Conservation (phyloP, 2,113 vertebrate species). For the Corynorhinus townsendii region DNA sequence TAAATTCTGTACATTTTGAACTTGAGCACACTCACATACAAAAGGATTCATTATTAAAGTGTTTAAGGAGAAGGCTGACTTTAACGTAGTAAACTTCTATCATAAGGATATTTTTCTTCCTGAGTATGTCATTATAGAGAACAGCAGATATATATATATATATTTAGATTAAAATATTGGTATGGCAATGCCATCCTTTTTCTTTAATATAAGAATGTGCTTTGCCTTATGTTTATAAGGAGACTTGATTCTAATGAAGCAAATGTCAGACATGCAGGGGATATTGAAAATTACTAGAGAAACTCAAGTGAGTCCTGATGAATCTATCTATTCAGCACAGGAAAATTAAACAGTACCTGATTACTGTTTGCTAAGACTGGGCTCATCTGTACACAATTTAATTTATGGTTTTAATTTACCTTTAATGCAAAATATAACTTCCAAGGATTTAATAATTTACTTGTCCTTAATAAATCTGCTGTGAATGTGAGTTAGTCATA, state of each 20-base stretch:
- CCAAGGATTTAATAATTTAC: conserved; percentile 80
- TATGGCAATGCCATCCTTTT: conserved; percentile 70
- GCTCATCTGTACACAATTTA: conserved; percentile 81
- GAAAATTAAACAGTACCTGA: conserved; percentile 74
- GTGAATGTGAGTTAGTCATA: conserved; percentile 76
- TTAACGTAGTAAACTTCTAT: conserved; percentile 53
- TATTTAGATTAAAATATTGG: conserved; percentile 83
- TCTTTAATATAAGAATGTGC: conserved; percentile 83
- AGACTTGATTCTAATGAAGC: conserved; percentile 78
- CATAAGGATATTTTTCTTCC: conserved; percentile 73
- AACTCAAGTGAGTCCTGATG: conserved; percentile 53
- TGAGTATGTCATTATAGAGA: conserved; percentile 72
- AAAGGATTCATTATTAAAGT: conserved; percentile 18
- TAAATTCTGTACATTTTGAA: neutral
- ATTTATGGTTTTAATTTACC: conserved; percentile 89
- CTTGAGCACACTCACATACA: neutral
- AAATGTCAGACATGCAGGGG: conserved; percentile 74
- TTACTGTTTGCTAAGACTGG: conserved; percentile 80
- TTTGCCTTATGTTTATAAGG: conserved; percentile 77
- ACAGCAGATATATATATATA: conserved; percentile 74
- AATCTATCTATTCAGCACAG: conserved; percentile 43
- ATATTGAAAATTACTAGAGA: conserved; percentile 73
- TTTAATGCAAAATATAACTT: conserved; percentile 84
- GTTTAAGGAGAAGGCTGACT: conserved; percentile 1
- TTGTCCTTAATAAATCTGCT: conserved; percentile 85